Evolutionary conservation across 2,888 invertebrate genomes (phyloP), one percentile per base, ranked within the genome.

Genomic region (Chloroclystis v-ata): DNA sequence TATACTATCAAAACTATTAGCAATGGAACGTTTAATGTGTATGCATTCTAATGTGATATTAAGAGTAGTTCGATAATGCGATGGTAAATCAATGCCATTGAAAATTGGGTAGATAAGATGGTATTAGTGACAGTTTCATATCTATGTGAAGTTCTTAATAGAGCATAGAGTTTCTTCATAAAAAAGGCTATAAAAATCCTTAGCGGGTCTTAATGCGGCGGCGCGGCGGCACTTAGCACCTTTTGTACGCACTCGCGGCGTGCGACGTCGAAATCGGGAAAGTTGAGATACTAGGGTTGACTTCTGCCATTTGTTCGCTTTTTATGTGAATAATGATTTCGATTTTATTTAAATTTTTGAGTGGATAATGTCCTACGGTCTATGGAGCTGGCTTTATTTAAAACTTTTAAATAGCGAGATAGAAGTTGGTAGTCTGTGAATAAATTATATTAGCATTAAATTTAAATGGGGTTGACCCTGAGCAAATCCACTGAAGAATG

Each of bases 111-210:
- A n/a, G n/a, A n/a, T n/a, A n/a, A n/a, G n/a, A n/a, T n/a, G n/a
- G 8, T 8, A 26, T 1, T 26, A 6, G 4, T 26, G 16, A 12
- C 13, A 47, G 47, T 42, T 30, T 42, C 42, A 5, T n/a, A 46
- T 46, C 46, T 35, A 40, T 1, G 7, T 2, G 13, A 0, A 13
- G 11, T 14, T 4, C 3, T 10, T 8, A 13, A 8, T 24, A 33
- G 76, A 28, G 62, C 60, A 29, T 30, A 25, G 24, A 52, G 43
- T 33, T 40, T 59, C 65, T 67, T 69, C 66, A 72, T 72, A 71
- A 74, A 72, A n/a, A 75, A 69, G 58, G 61, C 56, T 51, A 59
- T 57, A 61, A 63, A 56, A 44, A 44, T 49, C 47, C 37, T 46
- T 35, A 24, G n/a, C 64, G 66, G 63, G 62, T 59, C 52, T 54